phyloP scores from a whole-genome alignment of 1,140 invertebrate genomes.

The Caenorhabditis inopinata region DNA sequence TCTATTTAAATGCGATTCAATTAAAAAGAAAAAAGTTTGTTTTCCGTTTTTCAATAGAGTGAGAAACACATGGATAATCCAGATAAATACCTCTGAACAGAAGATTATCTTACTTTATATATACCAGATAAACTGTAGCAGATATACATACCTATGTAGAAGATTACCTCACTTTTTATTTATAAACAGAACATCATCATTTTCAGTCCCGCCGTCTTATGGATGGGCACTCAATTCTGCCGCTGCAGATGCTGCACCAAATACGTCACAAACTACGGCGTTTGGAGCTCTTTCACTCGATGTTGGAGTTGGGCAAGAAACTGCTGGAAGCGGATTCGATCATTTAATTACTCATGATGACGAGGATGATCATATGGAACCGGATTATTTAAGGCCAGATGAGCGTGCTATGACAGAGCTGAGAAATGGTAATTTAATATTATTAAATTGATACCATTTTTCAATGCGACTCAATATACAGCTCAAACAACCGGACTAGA shows the following conservation, averaged over 20 bases:
- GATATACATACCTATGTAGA: background rate
- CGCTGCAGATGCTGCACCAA: background rate
- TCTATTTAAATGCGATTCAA: too few species aligned
- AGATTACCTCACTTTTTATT: background rate
- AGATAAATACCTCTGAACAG: background rate
- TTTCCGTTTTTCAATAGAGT: too few species aligned
- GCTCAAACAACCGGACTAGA: background rate
- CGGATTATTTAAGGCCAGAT: background rate
- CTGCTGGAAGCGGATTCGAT: conserved; percentile 1
- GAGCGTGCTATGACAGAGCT: background rate
- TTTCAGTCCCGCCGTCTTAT: background rate
- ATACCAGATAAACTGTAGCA: too few species aligned
- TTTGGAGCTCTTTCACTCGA: background rate
- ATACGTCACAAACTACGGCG: background rate
- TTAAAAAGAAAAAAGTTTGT: too few species aligned
- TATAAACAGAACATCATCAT: background rate
- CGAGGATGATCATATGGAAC: background rate
- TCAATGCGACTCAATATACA: background rate
- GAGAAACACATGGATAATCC: background rate
- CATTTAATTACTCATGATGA: background rate
- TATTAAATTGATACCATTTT: too few species aligned
- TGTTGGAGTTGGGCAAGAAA: background rate
- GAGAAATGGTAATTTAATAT: background rate
- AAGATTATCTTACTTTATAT: background rate
- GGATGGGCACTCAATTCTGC: conserved; percentile 8